A percentile compares a stretch with the other conserved stretches of the same genome.
Evolutionary conservation across 2,113 vertebrate genomes (phyloP).

Genomic region (Ceratotherium simum): DNA sequence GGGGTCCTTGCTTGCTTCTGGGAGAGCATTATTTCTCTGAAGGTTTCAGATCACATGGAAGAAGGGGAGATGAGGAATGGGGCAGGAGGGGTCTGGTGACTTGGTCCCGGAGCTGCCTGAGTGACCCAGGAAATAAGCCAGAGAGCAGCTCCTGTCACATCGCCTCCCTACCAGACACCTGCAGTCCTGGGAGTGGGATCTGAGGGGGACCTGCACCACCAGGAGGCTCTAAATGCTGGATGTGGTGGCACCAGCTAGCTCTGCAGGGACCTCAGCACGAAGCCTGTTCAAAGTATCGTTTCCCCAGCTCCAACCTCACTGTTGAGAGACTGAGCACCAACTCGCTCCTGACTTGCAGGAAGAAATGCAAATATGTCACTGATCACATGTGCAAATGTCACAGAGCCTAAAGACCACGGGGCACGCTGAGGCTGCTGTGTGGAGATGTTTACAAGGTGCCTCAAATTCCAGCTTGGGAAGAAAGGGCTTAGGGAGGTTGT

Average conservation of each 20-base stretch:
- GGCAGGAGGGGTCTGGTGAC: not conserved
- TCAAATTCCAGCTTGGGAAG: not conserved
- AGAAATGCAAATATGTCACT: not conserved
- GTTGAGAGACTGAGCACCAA: not conserved
- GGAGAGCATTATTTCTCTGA: not conserved
- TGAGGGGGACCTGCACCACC: not conserved
- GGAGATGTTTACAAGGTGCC: not conserved
- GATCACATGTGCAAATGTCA: not conserved
- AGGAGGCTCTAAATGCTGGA: not conserved
- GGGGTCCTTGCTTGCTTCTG: not conserved
- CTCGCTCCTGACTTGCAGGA: not conserved
- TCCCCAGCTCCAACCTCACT: not conserved
- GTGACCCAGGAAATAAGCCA: not conserved
- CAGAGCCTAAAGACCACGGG: not conserved
- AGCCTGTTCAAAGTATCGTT: not conserved
- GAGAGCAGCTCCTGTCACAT: not conserved
- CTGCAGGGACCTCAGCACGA: not conserved
- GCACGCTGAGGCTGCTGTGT: not conserved
- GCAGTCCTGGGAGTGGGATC: not conserved
- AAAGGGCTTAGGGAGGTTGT: not conserved
- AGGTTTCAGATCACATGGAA: not conserved
- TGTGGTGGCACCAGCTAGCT: not conserved
- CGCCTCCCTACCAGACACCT: not conserved
- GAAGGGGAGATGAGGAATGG: not conserved
- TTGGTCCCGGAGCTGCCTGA: not conserved